phyloP scores from a whole-genome alignment of 2,113 vertebrate species.

The Chascanopsetta lugubris region DNA sequence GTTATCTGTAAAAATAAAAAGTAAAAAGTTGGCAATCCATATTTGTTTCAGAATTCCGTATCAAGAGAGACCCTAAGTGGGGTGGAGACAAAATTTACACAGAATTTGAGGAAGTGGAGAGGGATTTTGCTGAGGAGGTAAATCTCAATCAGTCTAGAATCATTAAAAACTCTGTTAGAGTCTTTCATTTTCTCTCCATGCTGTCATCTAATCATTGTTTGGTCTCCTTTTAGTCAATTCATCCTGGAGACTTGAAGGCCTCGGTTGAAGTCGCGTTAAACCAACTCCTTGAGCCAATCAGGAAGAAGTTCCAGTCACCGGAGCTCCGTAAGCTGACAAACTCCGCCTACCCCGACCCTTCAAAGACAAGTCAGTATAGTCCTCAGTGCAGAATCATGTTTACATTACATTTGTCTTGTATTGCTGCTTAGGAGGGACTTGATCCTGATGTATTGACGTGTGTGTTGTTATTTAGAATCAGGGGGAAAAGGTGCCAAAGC shows the following conservation, averaged over 20 bases:
- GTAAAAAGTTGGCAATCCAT: neutral
- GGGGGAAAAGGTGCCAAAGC: constrained; percentile 82
- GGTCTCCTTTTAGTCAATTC: constrained; percentile 82
- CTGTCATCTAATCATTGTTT: neutral
- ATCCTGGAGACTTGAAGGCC: constrained; percentile 95
- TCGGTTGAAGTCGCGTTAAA: constrained; percentile 92
- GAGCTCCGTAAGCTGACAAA: constrained; percentile 89
- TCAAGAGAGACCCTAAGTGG: constrained; percentile 92
- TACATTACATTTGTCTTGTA: too few species aligned
- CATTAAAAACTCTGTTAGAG: neutral
- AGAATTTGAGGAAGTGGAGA: constrained; percentile 86
- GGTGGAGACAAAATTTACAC: constrained; percentile 95
- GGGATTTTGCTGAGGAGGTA: constrained; percentile 93
- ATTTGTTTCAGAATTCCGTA: constrained; percentile 85
- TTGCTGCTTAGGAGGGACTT: neutral
- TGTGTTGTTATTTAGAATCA: constrained; percentile 76
- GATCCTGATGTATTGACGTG: neutral
- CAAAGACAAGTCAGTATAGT: constrained; percentile 87
- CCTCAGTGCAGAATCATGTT: too few species aligned
- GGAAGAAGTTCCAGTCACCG: constrained; percentile 90
- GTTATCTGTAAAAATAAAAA: neutral
- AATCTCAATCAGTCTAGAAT: neutral
- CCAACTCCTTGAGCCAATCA: constrained; percentile 92
- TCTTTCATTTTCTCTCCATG: accelerated
- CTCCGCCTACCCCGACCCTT: constrained; percentile 85